Conservation (phyloP, 2,888 invertebrate genomes). For the Arge pagana region DNA sequence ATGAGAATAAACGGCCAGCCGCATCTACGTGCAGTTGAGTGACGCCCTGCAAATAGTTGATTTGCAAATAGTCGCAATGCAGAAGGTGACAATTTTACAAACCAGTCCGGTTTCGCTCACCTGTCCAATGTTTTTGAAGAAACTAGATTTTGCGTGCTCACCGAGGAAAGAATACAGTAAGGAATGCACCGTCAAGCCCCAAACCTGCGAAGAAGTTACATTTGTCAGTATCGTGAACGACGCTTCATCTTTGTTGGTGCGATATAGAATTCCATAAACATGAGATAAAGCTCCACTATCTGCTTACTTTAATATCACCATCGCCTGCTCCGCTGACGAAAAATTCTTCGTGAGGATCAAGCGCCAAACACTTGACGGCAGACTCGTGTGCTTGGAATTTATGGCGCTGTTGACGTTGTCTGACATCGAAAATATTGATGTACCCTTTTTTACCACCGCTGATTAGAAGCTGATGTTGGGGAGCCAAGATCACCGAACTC, state of each 20-base stretch:
- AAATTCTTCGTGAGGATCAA: conserved; percentile 94
- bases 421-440: conserved; percentile 93
- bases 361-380: conserved; percentile 91
- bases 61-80: neutral
- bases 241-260: no score
- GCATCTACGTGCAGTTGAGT: conserved; percentile 93
- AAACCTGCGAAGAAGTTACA: conserved; percentile 70
- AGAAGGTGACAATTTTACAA: no score
- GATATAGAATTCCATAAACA: conserved; percentile 7
- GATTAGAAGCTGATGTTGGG: conserved; percentile 90
- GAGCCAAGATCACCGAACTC: conserved; percentile 87
- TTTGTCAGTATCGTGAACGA: no score
- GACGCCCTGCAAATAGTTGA: conserved; percentile 70
- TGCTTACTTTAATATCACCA: conserved; percentile 85
- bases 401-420: conserved; percentile 85
- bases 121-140: conserved; percentile 96
- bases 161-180: conserved; percentile 86
- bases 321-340: conserved; percentile 95
- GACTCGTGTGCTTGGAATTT: conserved; percentile 90
- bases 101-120: conserved; percentile 32
- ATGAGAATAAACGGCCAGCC: conserved; percentile 90
- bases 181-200: conserved; percentile 88
- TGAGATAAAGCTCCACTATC: conserved; percentile 1
- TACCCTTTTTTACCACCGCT: conserved; percentile 98
- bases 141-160: conserved; percentile 94